Base-by-base conservation (phyloP, 2,888 invertebrate species). In the Trilocha varians region DNA sequence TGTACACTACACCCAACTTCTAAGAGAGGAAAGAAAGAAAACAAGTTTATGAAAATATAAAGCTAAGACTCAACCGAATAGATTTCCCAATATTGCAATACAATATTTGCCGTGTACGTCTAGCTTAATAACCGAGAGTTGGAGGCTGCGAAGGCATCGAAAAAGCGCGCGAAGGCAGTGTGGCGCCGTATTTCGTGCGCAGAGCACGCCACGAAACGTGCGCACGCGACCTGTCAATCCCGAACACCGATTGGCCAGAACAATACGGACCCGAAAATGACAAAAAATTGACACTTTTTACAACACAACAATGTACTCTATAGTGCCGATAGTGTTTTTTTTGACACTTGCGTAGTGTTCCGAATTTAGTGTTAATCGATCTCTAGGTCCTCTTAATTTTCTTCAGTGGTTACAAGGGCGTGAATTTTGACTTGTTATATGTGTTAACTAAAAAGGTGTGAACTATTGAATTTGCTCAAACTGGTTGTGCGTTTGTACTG, bases 121-220 rank as follows among this genome's bases (percentile, higher is more conserved):
- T 40, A 40, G 48, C n/a, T n/a, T n/a, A n/a, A n/a, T 46, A 45
- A 46, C 44, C 46, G 38, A 41, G 40, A 38, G 40, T 18, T 40
- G 66, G 71, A 78, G 77, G 77, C 74, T 76, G 76, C 51, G 76
- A 72, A 78, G 79, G 82, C 76, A 78, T 75, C 65, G 75, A 82
- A 85, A n/a, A 83, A 83, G 84, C 83, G 83, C 84, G 85, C 82
- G 82, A 83, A 84, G 76, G 76, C 84, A 85, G 85, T 85, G 75
- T 73, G 67, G 78, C 75, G 80, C 77, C 71, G 82, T 72, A 70
- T 73, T 71, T 65, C 80, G 84, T 62, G 82, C 83, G 82, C 82
- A 72, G 47, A 68, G 78, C 84, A 84, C 83, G 84, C 75, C 63
- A 74, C 70, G 70, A 70, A 63, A 59, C 65, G 68, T 70, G 70